phyloP scores from a whole-genome alignment of 1,140 invertebrate species.

The Trachelipus rathkii region DNA sequence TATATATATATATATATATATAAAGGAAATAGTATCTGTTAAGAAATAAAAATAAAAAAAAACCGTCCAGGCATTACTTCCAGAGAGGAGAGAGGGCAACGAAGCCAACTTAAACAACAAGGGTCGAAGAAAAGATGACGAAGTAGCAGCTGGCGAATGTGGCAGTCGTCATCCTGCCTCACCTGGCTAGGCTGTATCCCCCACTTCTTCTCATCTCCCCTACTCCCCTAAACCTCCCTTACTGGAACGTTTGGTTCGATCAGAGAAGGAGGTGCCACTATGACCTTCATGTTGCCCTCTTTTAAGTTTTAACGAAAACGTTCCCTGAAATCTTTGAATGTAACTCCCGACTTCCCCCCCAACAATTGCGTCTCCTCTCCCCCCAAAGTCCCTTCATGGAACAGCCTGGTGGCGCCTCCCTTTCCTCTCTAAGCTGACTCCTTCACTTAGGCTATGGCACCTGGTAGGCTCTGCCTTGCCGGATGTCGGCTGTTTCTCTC shows the following conservation, averaged over 20 bases:
- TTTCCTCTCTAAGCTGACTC: constrained; percentile 4
- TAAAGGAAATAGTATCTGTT: too few species aligned
- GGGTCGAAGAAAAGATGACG: background rate
- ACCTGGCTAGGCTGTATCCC: background rate
- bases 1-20: too few species aligned
- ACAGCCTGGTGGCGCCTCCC: constrained; percentile 3
- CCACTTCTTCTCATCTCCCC: background rate
- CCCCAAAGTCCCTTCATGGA: background rate
- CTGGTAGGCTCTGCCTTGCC: background rate
- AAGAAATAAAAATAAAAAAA: too few species aligned
- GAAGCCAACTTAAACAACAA: background rate
- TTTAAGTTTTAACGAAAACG: background rate
- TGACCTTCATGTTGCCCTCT: constrained; percentile 11
- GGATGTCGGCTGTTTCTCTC: background rate
- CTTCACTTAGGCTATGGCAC: background rate
- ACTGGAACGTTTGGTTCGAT: background rate
- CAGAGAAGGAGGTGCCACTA: background rate
- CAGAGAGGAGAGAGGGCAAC: background rate
- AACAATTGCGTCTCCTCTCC: background rate
- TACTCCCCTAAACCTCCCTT: background rate
- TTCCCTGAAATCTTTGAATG: background rate
- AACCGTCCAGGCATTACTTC: too few species aligned
- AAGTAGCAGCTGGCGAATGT: background rate
- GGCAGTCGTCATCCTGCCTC: background rate
- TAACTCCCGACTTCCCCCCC: background rate